Evolutionary conservation across 2,888 invertebrate species (phyloP).

Genomic region (Eubasilissa splendida): DNA sequence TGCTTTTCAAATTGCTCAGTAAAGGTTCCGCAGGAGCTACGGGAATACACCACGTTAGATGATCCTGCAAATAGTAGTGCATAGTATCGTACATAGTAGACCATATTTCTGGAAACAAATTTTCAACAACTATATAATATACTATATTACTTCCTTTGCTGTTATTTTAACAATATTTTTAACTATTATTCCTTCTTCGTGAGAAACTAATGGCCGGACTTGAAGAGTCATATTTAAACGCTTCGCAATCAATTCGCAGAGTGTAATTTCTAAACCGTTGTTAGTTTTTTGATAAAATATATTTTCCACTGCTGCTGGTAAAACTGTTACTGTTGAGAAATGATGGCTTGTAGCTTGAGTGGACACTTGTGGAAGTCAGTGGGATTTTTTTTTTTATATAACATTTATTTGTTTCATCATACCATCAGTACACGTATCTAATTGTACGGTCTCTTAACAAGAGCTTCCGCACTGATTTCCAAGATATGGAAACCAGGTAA

Average conservation of each 20-base stretch:
- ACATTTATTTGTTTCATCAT: slow-evolving; percentile 14
- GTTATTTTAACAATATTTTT: neutral
- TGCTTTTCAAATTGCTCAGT: slow-evolving; percentile 20
- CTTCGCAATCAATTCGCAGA: slow-evolving; percentile 31
- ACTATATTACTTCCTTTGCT: neutral
- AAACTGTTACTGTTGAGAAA: slow-evolving; percentile 43
- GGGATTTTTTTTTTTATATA: slow-evolving; percentile 18
- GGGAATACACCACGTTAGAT: slow-evolving; percentile 38
- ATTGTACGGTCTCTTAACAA: slow-evolving; percentile 13
- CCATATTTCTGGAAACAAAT: slow-evolving; percentile 1
- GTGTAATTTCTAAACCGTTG: slow-evolving; percentile 41
- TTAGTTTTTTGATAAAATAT: neutral
- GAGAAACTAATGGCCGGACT: neutral
- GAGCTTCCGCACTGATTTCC: slow-evolving; percentile 37
- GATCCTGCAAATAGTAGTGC: slow-evolving; percentile 41
- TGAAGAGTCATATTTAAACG: slow-evolving; percentile 34
- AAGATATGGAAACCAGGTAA: slow-evolving; percentile 46
- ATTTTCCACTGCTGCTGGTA: slow-evolving; percentile 11
- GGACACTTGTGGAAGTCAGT: slow-evolving; percentile 20
- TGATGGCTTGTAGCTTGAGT: slow-evolving; percentile 28
- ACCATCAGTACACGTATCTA: slow-evolving; percentile 26
- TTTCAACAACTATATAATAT: neutral
- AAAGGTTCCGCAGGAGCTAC: slow-evolving; percentile 18
- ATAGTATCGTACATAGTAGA: neutral
- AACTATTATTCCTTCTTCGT: slow-evolving; percentile 5